Percentiles rank a stretch among this genome's conserved stretches.
These are phyloP conservation scores for Sinocyclocheilus anophthalmus DNA, from an alignment of 2,113 vertebrate genomes.

Conservation along the genomic window DNA sequence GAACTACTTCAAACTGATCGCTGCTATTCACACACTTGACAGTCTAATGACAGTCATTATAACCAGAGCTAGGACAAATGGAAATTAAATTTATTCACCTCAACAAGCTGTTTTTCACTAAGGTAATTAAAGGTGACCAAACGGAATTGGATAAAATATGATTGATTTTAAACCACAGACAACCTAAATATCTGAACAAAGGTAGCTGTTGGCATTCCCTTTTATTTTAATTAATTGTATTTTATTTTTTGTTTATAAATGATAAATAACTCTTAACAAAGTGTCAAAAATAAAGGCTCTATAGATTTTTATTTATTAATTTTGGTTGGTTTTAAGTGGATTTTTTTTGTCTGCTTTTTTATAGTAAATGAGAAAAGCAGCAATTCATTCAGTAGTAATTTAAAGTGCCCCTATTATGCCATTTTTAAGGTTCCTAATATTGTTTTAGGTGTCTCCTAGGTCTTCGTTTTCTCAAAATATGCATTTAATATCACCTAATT, in stretches of 20 bases:
- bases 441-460: no score
- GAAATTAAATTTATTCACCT: background rate
- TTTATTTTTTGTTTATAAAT: background rate
- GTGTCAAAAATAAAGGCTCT: no score
- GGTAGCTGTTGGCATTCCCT: background rate
- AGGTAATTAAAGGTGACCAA: background rate
- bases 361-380: no score
- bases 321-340: no score
- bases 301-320: no score
- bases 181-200: background rate
- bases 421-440: no score
- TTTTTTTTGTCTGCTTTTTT: no score
- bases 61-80: background rate
- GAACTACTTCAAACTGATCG: constrained; percentile 24
- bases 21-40: constrained; percentile 1
- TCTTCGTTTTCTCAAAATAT: no score
- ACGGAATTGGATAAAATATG: background rate
- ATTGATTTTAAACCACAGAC: background rate
- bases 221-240: background rate
- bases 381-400: no score
- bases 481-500: no score
- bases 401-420: no score
- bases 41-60: background rate
- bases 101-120: background rate
- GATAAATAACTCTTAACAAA: no score